phyloP scores from a whole-genome alignment of 2,888 invertebrate species.

The Chrysolina americana region DNA sequence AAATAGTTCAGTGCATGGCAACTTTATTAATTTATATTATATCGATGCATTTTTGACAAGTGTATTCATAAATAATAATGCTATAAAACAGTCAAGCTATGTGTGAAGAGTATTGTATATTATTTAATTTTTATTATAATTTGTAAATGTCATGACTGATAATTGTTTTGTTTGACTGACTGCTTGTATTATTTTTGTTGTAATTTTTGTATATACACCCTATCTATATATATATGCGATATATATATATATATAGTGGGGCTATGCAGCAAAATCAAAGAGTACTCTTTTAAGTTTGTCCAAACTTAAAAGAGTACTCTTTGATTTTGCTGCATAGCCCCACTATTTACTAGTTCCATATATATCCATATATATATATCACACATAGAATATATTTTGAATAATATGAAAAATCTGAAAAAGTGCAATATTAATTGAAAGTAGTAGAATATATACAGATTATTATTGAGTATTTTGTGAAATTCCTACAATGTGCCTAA shows the following conservation, averaged over 20 bases:
- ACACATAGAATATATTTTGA: slow-evolving; percentile 5
- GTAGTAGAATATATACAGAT: no score
- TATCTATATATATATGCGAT: background rate
- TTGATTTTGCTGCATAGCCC: no score
- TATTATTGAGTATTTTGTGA: background rate
- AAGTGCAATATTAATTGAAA: background rate
- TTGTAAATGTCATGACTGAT: slow-evolving; percentile 48
- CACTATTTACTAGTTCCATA: no score
- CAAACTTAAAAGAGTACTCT: no score
- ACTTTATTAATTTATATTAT: slow-evolving; percentile 46
- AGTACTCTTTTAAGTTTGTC: no score
- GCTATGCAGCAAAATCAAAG: no score
- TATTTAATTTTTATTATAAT: slow-evolving; percentile 57
- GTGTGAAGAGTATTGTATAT: slow-evolving; percentile 57
- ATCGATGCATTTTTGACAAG: slow-evolving; percentile 52
- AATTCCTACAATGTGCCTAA: background rate
- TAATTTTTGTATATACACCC: slow-evolving; percentile 1
- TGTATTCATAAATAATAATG: slow-evolving; percentile 53
- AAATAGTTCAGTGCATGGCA: slow-evolving; percentile 68
- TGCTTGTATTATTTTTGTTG: slow-evolving; percentile 36
- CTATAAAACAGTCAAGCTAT: slow-evolving; percentile 56
- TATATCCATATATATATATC: background rate
- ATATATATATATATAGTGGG: no score
- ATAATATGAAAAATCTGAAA: background rate
- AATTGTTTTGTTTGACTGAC: slow-evolving; percentile 35